Evolutionary conservation across 1,140 invertebrate species (phyloP), one percentile per base, ranked within the genome.

Genomic region (Leptinotarsa lineolata): DNA sequence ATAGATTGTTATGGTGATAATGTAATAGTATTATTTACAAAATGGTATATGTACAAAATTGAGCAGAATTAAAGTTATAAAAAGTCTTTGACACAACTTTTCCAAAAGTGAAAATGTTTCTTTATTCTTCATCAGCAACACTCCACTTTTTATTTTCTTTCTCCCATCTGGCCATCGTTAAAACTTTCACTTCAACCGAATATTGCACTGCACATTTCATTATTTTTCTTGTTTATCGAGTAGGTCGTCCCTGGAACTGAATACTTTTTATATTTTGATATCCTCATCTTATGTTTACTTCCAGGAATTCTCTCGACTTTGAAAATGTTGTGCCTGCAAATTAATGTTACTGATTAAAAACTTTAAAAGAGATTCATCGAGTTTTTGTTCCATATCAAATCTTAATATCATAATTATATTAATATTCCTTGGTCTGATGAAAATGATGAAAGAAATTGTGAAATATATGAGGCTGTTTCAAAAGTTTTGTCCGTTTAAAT

Each of bases 201-300:
- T 46, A 79, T 78, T 30, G 68, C 69, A 77, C 72, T 87, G 81
- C 93, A 95, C 89, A 94, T 92, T 82, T 94, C 90, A 82, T 91
- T 93, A 81, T 94, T 94, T 82, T 94, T 94, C 75, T 86, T 87
- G 81, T 94, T 94, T 15, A 95, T 87, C 2, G 89, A 87, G 81
- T 94, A 94, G 0, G 92, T 93, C 77, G 86, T 88, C 2, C 92
- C 93, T 3, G 93, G 88, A 13, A 91, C 79, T 48, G 80, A 76
- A 24, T 83, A 81, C 24, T 81, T 84, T 76, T 86, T 86, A 72
- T 87, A 87, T 74, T 86, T 87, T 1, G 87, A 87, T 76, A 90
- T 91, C 70, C 89, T 86, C 20, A 91, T 79, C 75, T 84, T 86
- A 76, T 92, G 90, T 76, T 91, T 90, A 74, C 88, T 91, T 8